Evolutionary conservation across 2,888 invertebrate genomes (phyloP).

Genomic region (Lasioglossum malachurum): DNA sequence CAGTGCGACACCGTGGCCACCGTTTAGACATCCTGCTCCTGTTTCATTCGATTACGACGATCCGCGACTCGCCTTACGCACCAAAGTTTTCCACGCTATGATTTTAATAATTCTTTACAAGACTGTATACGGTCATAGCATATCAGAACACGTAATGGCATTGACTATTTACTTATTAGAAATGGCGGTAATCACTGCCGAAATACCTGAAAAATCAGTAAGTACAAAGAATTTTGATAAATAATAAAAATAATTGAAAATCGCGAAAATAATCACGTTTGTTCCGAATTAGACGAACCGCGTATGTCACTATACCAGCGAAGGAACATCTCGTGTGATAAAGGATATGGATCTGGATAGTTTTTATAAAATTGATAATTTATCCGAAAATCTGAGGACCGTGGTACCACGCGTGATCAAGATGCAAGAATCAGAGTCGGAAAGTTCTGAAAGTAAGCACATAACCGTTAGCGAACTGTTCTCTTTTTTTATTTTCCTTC

Average conservation of each 20-base stretch:
- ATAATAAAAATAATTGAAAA: not conserved
- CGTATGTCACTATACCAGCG: conserved; percentile 85
- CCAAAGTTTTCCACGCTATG: conserved; percentile 89
- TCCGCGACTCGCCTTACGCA: conserved; percentile 88
- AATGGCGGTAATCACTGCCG: conserved; percentile 89
- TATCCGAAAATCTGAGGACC: conserved; percentile 91
- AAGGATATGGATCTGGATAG: conserved; percentile 87
- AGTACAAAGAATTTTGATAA: conserved; percentile 45
- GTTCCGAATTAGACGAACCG: conserved; percentile 82
- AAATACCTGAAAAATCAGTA: conserved; percentile 84
- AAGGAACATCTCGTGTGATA: conserved; percentile 79
- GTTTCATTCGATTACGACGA: conserved; percentile 89
- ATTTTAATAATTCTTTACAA: conserved; percentile 94
- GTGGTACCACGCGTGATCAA: conserved; percentile 88
- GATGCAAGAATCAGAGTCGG: conserved; percentile 86
- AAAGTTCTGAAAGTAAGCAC: conserved; percentile 89
- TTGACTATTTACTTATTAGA: conserved; percentile 94
- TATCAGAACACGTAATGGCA: conserved; percentile 95
- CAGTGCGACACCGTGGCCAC: conserved; percentile 91
- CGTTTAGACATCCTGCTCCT: conserved; percentile 90
- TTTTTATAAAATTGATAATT: conserved; percentile 91
- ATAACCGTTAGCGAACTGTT: conserved; percentile 17
- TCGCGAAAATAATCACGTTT: conserved; percentile 7
- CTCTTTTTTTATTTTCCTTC: not conserved
- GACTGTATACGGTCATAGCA: conserved; percentile 90